Evolutionary conservation across 2,113 vertebrate genomes (phyloP), one percentile per base, ranked within the genome.

Genomic region (Maccullochella peelii): DNA sequence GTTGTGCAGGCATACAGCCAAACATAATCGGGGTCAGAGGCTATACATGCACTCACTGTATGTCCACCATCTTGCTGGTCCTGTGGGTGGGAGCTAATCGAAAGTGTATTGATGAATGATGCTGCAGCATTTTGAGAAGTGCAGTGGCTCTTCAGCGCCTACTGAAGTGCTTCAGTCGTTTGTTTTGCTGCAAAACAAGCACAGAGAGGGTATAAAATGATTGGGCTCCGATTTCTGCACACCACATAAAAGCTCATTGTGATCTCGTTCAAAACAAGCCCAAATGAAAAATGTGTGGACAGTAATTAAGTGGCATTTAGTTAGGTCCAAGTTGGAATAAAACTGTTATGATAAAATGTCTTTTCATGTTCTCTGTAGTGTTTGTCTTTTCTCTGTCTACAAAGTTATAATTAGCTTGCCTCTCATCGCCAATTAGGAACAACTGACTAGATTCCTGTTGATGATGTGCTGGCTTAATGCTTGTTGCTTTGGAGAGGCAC

Each of bases 401-500:
- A 82, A 82, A 78, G 86, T 89, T 94, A 91, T 89, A 93, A 94
- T 93, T 89, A 93, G 84, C 84, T 75, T 42, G 8, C 77, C 71
- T 92, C 84, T 87, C 62, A 84, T 90, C 86, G 87, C 79, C 85
- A 92, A 91, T 92, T 90, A 92, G 61, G 73, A 85, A 84, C 79
- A 90, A 82, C 76, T 84, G 87, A 91, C 84, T 90, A 74, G 79
- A 85, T 88, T 90, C 83, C 72, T 84, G 92, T 85, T 91, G 89
- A 88, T 88, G 77, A 85, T 84, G 80, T 78, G 83, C 82, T 78
- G 88, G 86, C 80, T 80, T 90, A 82, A 80, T 86, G 86, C 87
- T 87, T 89, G 94, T 94, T 95, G 92, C 93, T 90, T 93, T 94
- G 94, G 94, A 85, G 93, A 94, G 81, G 74, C 78, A 84, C 67